Evolutionary conservation across 1,140 invertebrate genomes (phyloP).

Genomic region (Drosophila mojavensis): DNA sequence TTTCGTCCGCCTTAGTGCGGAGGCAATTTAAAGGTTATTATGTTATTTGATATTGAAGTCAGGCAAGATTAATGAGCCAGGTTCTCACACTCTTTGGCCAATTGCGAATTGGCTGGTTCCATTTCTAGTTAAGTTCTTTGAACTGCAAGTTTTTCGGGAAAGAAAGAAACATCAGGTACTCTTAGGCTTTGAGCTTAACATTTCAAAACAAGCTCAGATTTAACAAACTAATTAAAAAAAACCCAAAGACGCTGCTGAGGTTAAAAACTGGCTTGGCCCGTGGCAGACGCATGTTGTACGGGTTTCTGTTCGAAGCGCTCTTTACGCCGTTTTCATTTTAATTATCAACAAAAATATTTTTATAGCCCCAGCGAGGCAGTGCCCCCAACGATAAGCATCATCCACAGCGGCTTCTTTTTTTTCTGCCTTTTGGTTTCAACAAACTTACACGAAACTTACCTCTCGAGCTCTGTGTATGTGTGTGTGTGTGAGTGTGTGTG

Average conservation of each 20-base stretch:
- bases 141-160: constrained; percentile 43
- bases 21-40: constrained; percentile 27
- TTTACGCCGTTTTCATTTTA: constrained; percentile 73
- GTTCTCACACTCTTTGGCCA: not conserved
- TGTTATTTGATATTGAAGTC: not conserved
- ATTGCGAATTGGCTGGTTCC: constrained; percentile 3
- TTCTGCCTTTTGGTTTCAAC: constrained; percentile 28
- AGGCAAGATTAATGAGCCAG: constrained; percentile 19
- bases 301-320: constrained; percentile 30
- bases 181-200: constrained; percentile 26
- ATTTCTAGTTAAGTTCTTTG: constrained; percentile 48
- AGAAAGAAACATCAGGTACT: constrained; percentile 37
- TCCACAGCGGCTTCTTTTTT: not conserved
- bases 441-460: constrained; percentile 52
- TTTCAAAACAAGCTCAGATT: constrained; percentile 45
- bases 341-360: constrained; percentile 75
- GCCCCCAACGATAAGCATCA: constrained; percentile 54
- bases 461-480: not conserved
- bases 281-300: constrained; percentile 68
- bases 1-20: constrained; percentile 3
- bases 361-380: constrained; percentile 54
- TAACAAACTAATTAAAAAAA: constrained; percentile 64
- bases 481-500: constrained; percentile 9
- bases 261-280: constrained; percentile 70
- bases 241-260: constrained; percentile 3